Evolutionary conservation across 1,140 invertebrate species (phyloP), one percentile per base, ranked within the genome.

Genomic region (Danaus plexippus): DNA sequence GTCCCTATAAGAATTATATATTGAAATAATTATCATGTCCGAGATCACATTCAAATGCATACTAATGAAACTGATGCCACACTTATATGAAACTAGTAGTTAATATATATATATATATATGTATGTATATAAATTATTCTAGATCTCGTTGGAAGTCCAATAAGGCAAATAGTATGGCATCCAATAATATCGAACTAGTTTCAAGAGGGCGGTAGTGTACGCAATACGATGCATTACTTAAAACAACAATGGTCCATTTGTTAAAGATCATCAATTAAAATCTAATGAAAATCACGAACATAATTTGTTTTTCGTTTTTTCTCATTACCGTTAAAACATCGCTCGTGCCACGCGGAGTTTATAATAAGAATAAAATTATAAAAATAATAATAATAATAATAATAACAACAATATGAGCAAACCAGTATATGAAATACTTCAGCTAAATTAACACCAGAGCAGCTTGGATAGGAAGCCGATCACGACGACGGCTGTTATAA

Each of bases 331-430:
- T 65, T 64, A 67, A 76, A 68, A 67, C 64, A 75, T 76, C 71
- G 60, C 69, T 64, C 73, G 69, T 63, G 52, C 69, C 65, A 71
- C 61, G 65, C 71, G 58, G 51, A 64, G 59, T 56, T 64, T 66
- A 71, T 8, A 71, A 74, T 65, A 69, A 74, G 55, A 32, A 54
- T 58, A 69, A 59, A 63, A 47, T 61, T 61, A 55, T 60, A 66
- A 66, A 66, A 63, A 65, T 69, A 77, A 76, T 32, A 71, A 78
- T 73, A 73, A 77, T 72, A 73, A 77, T 72, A 73, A 82, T 75
- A 83, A 84, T 69, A 84, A 84, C 80, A 83, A 83, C 68, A 79
- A 74, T 77, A 80, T 84, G 80, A 84, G 80, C 80, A 84, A 82
- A 82, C 78, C 77, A 81, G 61, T 73, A 77, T 67, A 68, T 75